These are phyloP conservation scores for Antennarius maculatus DNA, from an alignment of 2,797 vertebrate species.

Conservation along the genomic window DNA sequence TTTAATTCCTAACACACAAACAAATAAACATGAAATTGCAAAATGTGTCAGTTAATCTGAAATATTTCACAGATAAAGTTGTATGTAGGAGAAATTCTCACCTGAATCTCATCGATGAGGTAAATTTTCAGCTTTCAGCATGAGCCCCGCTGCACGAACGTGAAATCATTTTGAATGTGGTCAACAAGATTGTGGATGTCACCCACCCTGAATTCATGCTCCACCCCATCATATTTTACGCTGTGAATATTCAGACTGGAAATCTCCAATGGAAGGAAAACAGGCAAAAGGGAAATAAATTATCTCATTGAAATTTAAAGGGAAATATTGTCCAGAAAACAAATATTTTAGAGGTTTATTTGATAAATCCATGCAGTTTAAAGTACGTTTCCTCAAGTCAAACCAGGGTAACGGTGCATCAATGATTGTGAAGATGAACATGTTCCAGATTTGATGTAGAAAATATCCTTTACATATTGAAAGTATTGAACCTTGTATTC, in stretches of 20 bases:
- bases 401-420: too few relatives aligned
- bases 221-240: conserved; percentile 59
- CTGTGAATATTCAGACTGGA: conserved; percentile 39
- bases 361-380: not conserved
- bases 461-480: not conserved
- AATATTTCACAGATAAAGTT: not conserved
- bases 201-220: conserved; percentile 54
- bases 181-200: conserved; percentile 36
- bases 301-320: not conserved
- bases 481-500: not conserved
- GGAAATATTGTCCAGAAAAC: not conserved
- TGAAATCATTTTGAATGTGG: conserved; percentile 7
- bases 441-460: too few relatives aligned
- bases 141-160: conserved; percentile 35
- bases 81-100: conserved; percentile 44
- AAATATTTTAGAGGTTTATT: not conserved
- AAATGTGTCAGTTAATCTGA: too few relatives aligned
- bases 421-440: too few relatives aligned
- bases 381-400: not conserved
- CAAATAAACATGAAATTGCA: too few relatives aligned
- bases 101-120: conserved; percentile 39
- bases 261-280: conserved; percentile 3
- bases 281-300: not conserved
- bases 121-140: conserved; percentile 17
- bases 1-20: too few relatives aligned